Evolutionary conservation across 2,888 invertebrate genomes (phyloP), one percentile per base, ranked within the genome.

Genomic region (Entomobrya multifasciata): DNA sequence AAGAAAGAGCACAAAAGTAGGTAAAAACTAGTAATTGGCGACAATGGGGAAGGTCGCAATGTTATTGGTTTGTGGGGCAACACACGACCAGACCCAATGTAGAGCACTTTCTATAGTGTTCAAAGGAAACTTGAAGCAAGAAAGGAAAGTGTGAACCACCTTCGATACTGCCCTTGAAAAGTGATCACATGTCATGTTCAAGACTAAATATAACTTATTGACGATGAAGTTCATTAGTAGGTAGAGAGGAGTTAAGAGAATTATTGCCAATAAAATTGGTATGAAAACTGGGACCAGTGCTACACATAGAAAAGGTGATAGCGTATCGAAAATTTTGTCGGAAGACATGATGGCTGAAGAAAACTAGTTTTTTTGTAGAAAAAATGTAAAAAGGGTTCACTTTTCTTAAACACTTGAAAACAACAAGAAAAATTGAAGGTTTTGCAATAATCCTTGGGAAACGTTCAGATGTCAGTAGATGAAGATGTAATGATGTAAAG

Each of bases 61-160:
- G 25, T 67, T 52, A 41, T 67, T 52, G 5, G 79, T 27, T 49
- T 65, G 60, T 25, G 30, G 70, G 30, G 80, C 11, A 8, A 55
- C 11, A 55, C 0, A n/a, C 47, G 27, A 60, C 67, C 81, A 72
- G 36, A 57, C 70, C 52, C 72, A 81, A 57, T 25, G 10, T 10
- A 76, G 36, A 30, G 20, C 20, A 65, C 67, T 84, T 84, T 84
- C 84, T 84, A 65, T 65, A 25, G 22, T n/a, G 65, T 76, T 84
- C 52, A 76, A 49, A 49, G 15, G 20, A 15, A 17, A 17, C 13
- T 1, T 22, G 27, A 27, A 1, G 27, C 36, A 60, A 60, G 52
- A 77, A 84, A 77, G 30, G 84, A 84, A 84, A 84, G 84, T 77
- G 84, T 77, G 65, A 67, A 44, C 84, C 55, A 20, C 84, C 84